Percentiles rank a stretch among this genome's conserved stretches.
Conservation (phyloP, 2,888 invertebrate species). For the Adelognathus sp. region DNA sequence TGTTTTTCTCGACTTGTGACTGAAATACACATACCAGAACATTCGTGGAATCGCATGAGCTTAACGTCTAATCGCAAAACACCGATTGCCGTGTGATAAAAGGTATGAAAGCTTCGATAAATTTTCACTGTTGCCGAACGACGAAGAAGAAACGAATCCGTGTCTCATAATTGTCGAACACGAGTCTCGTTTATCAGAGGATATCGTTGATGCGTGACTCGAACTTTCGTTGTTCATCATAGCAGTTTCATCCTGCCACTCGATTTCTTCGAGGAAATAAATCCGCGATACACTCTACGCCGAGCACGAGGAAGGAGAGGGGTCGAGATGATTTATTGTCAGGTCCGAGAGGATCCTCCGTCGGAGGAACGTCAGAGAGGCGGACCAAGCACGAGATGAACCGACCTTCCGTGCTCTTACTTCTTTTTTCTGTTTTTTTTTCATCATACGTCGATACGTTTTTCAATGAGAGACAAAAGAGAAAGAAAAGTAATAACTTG, state of each 20-base stretch:
- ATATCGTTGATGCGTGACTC: neutral
- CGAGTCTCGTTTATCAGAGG: neutral
- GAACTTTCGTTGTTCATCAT: neutral
- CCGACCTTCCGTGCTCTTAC: neutral
- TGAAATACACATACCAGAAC: no score
- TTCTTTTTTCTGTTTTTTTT: neutral
- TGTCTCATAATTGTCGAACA: neutral
- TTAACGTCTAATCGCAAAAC: no score
- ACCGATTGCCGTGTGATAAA: no score
- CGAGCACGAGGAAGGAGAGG: neutral
- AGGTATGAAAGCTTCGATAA: no score
- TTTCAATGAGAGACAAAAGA: neutral
- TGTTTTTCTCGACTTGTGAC: no score
- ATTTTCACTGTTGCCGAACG: neutral
- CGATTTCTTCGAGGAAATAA: neutral
- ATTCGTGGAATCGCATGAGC: no score
- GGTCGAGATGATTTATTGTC: conserved; percentile 2
- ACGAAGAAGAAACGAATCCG: neutral
- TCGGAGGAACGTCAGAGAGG: neutral
- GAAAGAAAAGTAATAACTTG: conserved; percentile 5
- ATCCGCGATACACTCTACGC: neutral
- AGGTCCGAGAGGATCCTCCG: neutral
- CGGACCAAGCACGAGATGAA: neutral
- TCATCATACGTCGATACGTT: neutral
- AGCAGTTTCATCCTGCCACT: neutral